Percentiles rank a stretch among this genome's conserved stretches.
These are phyloP conservation scores for Microplitis mediator DNA, from an alignment of 1,140 invertebrate species.

Conservation along the genomic window DNA sequence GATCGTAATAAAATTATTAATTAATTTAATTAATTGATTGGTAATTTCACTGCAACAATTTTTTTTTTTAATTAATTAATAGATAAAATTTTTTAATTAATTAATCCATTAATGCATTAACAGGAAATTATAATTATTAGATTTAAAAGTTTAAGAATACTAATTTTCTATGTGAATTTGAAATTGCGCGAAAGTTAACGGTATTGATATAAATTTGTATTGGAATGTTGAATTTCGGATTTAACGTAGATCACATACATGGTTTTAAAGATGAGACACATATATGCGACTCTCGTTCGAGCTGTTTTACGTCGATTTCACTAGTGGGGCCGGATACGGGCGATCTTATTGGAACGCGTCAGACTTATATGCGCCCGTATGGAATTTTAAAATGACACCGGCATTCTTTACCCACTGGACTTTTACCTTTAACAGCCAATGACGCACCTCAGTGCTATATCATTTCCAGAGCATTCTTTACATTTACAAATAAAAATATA, in stretches of 20 bases:
- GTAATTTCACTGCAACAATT: no score
- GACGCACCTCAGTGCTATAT: not conserved
- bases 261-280: not conserved
- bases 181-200: no score
- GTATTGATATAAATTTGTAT: not conserved
- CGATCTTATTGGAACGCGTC: slow-evolving; percentile 15
- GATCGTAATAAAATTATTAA: no score
- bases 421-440: not conserved
- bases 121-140: no score
- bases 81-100: no score
- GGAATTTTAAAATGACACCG: slow-evolving; percentile 13
- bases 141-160: not conserved
- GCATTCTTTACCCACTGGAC: not conserved
- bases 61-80: no score
- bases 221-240: slow-evolving; percentile 7
- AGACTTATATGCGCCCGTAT: slow-evolving; percentile 1
- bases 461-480: not conserved
- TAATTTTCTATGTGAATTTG: not conserved
- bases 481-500: not conserved
- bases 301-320: slow-evolving; percentile 3
- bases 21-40: no score
- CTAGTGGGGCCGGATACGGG: slow-evolving; percentile 13
- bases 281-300: slow-evolving; percentile 1
- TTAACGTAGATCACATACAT: not conserved
- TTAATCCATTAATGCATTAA: no score